Base-by-base conservation (phyloP, 2,888 invertebrate genomes). In the Leucozona laternaria region DNA sequence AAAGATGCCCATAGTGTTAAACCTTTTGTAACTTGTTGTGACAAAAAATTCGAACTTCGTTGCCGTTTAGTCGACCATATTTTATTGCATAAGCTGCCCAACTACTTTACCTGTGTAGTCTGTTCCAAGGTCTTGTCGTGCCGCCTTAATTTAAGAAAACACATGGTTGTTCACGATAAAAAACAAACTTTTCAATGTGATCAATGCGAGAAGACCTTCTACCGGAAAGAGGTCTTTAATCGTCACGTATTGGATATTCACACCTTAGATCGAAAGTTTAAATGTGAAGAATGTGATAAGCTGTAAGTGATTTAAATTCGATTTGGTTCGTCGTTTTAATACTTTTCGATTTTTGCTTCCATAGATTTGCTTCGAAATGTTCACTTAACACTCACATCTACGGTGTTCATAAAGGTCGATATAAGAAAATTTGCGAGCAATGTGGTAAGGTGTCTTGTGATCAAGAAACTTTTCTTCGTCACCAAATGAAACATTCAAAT, bases 401-500 rank as follows among this genome's bases (percentile, higher is more conserved):
- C 25, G 78, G 89, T n/a, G 91, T 91, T 17, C 92, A 92, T 76
- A 79, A 91, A 34, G 89, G 91, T 48, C 88, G 89, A 13, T 91
- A 90, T 55, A 90, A 89, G 17, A 91, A 90, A 84, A 89, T 91
- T 13, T 92, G 92, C 75, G 91, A 91, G 20, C 89, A 91, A 28
- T 92, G 92, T n/a, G 92, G 92, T 0, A 91, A 91, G 76, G 89
- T 90, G 0, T 89, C 91, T 25, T 88, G 90, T 0, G 90, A 90
- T 0, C 88, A 89, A 0, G 90, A 89, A 22, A 89, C 90, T 11
- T 88, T 91, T 62, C 89, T 79, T 17, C 89, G 90, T 0, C 92
- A 92, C 78, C 90, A 90, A 89, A 86, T 90, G 57, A 90, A 91
- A 45, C 92, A 92, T 79, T 84, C 89, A n/a, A 90, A 90, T 2